Base-by-base conservation (phyloP, 2,888 invertebrate genomes). In the Sussaba pulchella region DNA sequence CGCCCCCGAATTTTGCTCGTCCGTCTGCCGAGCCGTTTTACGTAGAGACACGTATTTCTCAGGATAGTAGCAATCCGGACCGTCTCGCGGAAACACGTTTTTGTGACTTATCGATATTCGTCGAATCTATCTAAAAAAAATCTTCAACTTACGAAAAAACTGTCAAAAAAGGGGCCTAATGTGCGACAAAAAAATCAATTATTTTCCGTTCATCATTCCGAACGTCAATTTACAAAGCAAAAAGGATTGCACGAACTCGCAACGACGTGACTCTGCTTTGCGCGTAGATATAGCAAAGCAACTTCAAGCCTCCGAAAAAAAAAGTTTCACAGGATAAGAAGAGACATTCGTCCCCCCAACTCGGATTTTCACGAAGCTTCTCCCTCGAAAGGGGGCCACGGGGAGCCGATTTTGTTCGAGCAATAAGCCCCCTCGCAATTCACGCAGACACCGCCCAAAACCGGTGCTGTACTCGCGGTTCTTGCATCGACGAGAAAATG, bases 341-440 rank as follows among this genome's bases (percentile, higher is more conserved):
- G 19, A 63, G 47, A 64, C 59, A 76, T 70, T 47, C 47, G 39
- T 57, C 19, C 66, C 50, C 70, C 59, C 26, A 52, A 24, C 59
- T n/a, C 24, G 41, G 50, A 76, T 76, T 76, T 71, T 39, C 67
- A 79, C 57, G 72, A 69, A 52, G 36, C n/a, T n/a, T n/a, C n/a
- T 31, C 67, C 70, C 21, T 70, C 39, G 61, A 57, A 41, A 45
- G 52, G 52, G 61, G 59, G 19, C 26, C n/a, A n/a, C n/a, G 31
- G 4, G 31, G 6, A 19, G 21, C 52, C 52, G 31, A 50, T 73
- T 45, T 45, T 24, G 47, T 54, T 63, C 31, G 54, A 64, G 61
- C 70, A 67, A 66, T 50, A 19, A 26, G 19, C 59, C 47, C 70
- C 52, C 39, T 61, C 61, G 31, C 41, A 61, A 63, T 73, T 61